Conservation (phyloP, 2,113 vertebrate species). For the Tapirus terrestris region DNA sequence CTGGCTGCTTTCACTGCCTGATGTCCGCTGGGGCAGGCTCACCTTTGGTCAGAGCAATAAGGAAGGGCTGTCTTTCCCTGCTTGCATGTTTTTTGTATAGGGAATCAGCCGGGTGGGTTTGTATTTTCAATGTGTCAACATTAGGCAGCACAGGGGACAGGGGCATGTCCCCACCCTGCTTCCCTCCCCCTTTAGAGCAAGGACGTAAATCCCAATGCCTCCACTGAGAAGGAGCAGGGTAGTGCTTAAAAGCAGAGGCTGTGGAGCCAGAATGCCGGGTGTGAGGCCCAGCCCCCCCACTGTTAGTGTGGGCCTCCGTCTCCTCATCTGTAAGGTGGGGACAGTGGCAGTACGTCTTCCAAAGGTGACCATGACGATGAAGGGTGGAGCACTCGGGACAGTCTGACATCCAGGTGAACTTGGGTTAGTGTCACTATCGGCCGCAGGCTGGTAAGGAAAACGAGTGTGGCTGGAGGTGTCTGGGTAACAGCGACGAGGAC, state of each 20-base stretch:
- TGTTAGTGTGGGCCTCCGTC: background rate
- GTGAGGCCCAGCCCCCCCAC: background rate
- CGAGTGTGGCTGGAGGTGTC: background rate
- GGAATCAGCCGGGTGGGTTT: background rate
- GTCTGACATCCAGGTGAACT: background rate
- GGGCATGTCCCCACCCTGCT: background rate
- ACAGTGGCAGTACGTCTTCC: background rate
- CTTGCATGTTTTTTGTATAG: background rate
- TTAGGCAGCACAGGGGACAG: background rate
- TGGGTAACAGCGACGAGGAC: background rate
- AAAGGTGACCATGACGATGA: background rate
- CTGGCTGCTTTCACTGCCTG: background rate
- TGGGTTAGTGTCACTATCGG: no score
- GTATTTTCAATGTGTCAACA: background rate
- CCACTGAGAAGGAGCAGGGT: accelerated
- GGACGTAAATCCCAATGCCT: background rate
- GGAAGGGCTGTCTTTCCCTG: background rate
- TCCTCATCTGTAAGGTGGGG: background rate
- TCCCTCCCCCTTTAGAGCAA: background rate
- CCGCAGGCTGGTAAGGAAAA: background rate
- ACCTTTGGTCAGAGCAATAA: background rate
- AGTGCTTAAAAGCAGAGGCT: background rate
- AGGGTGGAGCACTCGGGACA: background rate
- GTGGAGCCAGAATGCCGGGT: background rate
- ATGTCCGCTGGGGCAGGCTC: background rate